phyloP scores from a whole-genome alignment of 2,113 vertebrate species.

The Petroica traversi region DNA sequence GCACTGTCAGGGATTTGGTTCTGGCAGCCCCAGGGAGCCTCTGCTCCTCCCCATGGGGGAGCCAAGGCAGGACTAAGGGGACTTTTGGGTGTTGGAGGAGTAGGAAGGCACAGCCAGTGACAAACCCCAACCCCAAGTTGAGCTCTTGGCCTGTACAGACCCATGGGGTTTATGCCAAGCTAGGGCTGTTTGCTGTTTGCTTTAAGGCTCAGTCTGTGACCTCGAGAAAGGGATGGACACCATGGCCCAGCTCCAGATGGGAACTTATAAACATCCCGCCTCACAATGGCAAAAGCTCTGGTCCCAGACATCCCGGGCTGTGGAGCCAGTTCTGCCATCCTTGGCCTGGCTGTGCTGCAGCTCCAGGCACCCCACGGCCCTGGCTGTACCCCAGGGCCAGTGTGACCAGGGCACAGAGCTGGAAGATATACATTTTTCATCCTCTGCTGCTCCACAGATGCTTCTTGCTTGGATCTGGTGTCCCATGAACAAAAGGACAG shows the following conservation, averaged over 20 bases:
- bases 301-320: fast-evolving
- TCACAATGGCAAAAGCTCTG: neutral
- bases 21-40: neutral
- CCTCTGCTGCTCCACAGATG: neutral
- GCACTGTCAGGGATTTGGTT: neutral
- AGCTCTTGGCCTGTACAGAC: neutral
- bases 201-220: neutral
- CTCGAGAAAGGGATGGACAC: neutral
- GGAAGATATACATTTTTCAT: neutral
- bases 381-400: neutral
- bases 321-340: neutral
- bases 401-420: fast-evolving
- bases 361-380: neutral
- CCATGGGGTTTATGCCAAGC: neutral
- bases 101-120: neutral
- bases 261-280: neutral
- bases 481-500: neutral
- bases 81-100: neutral
- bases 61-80: neutral
- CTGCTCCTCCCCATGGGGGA: neutral
- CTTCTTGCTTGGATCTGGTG: neutral
- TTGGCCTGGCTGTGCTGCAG: neutral
- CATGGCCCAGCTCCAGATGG: neutral
- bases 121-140: neutral
- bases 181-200: neutral